phyloP scores from a whole-genome alignment of 2,113 vertebrate genomes.

The Sebastes schlegelii region DNA sequence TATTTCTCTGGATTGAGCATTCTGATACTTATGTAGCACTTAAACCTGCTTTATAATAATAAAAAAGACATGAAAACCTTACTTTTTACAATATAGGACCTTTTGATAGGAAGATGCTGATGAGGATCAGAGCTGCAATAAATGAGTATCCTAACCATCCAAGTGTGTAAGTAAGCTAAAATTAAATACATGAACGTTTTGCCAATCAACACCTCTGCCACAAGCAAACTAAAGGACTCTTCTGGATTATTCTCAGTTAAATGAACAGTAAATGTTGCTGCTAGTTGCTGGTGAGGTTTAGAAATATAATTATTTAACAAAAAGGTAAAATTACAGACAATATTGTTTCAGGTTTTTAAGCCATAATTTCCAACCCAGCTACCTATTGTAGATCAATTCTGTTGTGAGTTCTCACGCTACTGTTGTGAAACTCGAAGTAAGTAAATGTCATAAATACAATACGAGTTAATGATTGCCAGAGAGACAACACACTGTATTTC shows the following conservation, averaged over 20 bases:
- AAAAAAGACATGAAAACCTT: no score
- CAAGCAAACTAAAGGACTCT: neutral
- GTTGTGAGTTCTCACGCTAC: conserved; percentile 28
- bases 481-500: conserved; percentile 10
- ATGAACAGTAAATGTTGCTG: neutral
- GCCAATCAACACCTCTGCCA: neutral
- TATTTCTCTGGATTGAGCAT: no score
- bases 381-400: conserved; percentile 21
- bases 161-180: neutral
- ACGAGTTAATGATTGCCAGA: conserved; percentile 17
- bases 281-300: neutral
- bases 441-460: conserved; percentile 5
- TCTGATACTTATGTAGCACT: no score
- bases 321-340: neutral
- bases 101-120: conserved; percentile 13
- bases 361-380: neutral
- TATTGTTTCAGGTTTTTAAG: neutral
- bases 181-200: neutral
- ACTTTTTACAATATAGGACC: no score
- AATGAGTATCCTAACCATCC: neutral
- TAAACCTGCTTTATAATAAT: no score
- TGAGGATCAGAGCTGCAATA: conserved; percentile 3
- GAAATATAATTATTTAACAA: neutral
- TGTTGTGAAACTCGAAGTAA: neutral
- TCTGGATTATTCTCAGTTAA: neutral